Percentiles rank a stretch among this genome's conserved stretches.
phyloP scores from a whole-genome alignment of 2,888 invertebrate genomes.

The Leptura quadrifasciata region DNA sequence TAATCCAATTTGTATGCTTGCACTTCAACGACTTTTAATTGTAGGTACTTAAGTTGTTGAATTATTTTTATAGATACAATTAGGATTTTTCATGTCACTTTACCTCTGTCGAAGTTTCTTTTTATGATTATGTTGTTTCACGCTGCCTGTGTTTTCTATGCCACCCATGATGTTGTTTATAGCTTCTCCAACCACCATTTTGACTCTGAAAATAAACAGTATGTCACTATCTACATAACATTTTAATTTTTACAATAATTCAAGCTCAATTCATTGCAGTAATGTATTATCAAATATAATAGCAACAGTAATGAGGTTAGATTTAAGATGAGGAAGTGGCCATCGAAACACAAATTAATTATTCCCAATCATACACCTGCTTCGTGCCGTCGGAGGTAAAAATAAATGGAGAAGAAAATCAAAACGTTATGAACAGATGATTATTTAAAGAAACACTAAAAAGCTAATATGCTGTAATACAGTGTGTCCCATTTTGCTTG shows the following conservation, averaged over 20 bases:
- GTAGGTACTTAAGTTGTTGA: neutral
- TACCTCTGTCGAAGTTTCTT: conserved; percentile 92
- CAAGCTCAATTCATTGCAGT: neutral
- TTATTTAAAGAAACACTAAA: too few species aligned
- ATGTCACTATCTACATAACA: conserved; percentile 12
- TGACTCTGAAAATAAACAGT: conserved; percentile 65
- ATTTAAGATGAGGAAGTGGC: too few species aligned
- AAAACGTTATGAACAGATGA: too few species aligned
- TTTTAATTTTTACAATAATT: neutral
- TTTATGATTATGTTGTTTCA: conserved; percentile 92
- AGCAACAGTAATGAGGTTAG: too few species aligned
- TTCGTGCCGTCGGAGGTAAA: too few species aligned
- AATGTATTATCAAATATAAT: too few species aligned
- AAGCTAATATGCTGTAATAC: too few species aligned
- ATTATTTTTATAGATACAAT: neutral
- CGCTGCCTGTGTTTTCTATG: conserved; percentile 91
- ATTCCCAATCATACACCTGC: too few species aligned
- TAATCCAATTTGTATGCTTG: neutral
- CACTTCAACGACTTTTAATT: neutral
- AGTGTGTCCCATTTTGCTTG: too few species aligned
- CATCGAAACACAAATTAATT: too few species aligned
- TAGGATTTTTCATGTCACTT: conserved; percentile 42
- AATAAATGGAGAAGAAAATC: too few species aligned
- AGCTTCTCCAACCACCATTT: conserved; percentile 91
- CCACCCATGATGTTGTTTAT: conserved; percentile 94